Percentiles rank a stretch among this genome's conserved stretches.
These are phyloP conservation scores for Cryptoprocta ferox DNA, from an alignment of 2,797 vertebrate genomes.

Conservation along the genomic window DNA sequence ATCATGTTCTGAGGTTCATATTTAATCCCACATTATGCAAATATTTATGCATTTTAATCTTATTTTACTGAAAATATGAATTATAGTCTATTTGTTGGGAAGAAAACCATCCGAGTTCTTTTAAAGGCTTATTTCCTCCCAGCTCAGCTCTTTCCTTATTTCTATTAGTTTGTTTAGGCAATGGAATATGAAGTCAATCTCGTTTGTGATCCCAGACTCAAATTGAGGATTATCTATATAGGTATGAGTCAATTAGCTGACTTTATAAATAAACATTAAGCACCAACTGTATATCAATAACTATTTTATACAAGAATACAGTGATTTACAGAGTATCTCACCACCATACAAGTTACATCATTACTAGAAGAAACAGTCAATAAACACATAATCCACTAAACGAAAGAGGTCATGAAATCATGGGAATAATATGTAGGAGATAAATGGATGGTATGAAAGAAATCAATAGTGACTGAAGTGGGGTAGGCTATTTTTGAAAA, in stretches of 20 bases:
- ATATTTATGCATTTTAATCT: conserved; percentile 45
- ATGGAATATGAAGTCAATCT: background rate
- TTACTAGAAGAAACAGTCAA: background rate
- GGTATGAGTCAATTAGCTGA: background rate
- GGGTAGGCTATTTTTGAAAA: background rate
- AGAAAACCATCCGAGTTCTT: background rate
- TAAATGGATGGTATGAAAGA: background rate
- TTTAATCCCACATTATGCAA: background rate
- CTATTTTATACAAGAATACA: background rate
- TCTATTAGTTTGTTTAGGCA: background rate
- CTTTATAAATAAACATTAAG: background rate
- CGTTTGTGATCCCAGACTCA: background rate
- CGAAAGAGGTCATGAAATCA: background rate
- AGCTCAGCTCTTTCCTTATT: background rate
- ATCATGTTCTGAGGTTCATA: background rate
- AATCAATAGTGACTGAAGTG: background rate
- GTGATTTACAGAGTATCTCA: background rate
- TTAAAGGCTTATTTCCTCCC: background rate
- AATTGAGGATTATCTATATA: background rate
- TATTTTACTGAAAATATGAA: background rate
- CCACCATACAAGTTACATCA: background rate
- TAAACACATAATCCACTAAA: background rate
- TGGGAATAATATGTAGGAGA: background rate
- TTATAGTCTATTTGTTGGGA: conserved; percentile 34
- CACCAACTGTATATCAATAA: background rate